Base-by-base conservation (phyloP, 2,113 vertebrate species). In the Planiliza haematocheilus region DNA sequence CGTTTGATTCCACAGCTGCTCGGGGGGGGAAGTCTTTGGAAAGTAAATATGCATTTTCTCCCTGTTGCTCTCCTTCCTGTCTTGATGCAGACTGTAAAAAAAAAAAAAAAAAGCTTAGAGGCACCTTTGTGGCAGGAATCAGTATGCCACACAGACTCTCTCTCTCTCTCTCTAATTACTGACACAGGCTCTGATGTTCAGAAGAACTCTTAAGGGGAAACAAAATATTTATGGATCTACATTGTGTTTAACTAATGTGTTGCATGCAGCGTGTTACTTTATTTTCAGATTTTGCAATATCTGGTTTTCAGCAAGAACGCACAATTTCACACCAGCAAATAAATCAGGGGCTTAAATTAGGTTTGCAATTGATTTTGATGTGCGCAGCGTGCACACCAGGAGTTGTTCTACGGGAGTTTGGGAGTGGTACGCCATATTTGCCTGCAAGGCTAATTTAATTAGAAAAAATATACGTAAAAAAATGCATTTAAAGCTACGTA, bases 1-100 rank as follows among this genome's bases (percentile, higher is more conserved):
- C 30, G 72, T 77, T 82, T 81, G 48, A 72, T 82, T 72, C 48
- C 24, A 63, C 45, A 63, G 61, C 69, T 78, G 59, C 70, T 69
- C 58, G 8, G 1, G 41, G 16, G 42, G 21, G 42, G 17, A 24
- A 0, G 14, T 51, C 58, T 77, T 65, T 75, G 48, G 56, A 67
- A 70, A 69, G 50, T 73, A 67, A 87, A 81, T 83, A 74, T 78
- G 42, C 30, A 17, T 57, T 74, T 46, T 30, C 37, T 50, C 4
- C 57, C 37, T 48, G 79, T 62, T 60, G 51, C 51, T 56, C 48
- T 65, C 14, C 36, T 73, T 45, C 55, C 63, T 60, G 42, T 76
- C 55, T 70, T 34, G 5, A 65, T 56, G 18, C 61, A 37, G 51
- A 45, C 64, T 66, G 51, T 16, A 36, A 41, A 36, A 41, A n/a